These are phyloP conservation scores for Diglossa cyanea DNA, from an alignment of 2,797 vertebrate species.

Conservation along the genomic window DNA sequence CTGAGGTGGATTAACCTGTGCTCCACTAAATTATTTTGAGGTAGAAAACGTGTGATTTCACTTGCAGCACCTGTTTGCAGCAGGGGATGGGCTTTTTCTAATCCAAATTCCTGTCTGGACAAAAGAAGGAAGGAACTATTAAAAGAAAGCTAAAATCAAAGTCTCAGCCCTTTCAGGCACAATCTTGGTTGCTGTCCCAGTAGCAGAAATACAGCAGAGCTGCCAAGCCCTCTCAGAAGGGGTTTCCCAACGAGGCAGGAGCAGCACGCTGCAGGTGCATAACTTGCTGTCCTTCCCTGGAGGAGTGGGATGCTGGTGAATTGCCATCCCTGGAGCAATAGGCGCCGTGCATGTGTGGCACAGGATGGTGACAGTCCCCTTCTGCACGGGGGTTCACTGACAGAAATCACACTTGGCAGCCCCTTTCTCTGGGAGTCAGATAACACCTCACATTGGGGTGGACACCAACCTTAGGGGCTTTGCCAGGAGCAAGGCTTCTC, in stretches of 20 bases:
- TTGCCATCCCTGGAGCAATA: neutral
- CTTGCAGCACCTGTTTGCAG: neutral
- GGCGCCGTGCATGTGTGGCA: accelerated
- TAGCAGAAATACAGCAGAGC: neutral
- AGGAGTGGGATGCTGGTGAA: neutral
- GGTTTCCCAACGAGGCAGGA: neutral
- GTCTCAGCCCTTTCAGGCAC: neutral
- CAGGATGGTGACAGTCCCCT: too few species aligned
- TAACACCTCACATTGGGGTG: accelerated
- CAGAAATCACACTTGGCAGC: neutral
- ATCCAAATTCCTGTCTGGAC: neutral
- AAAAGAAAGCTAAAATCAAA: neutral
- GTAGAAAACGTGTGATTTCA: neutral
- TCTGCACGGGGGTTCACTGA: accelerated
- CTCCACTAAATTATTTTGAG: neutral
- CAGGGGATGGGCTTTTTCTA: neutral
- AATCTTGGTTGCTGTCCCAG: neutral
- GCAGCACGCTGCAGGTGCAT: neutral
- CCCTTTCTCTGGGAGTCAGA: neutral
- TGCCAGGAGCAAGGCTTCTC: neutral
- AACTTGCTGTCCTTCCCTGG: neutral
- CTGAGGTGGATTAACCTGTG: accelerated
- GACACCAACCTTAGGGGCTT: neutral
- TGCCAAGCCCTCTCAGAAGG: neutral
- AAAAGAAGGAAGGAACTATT: neutral